Conservation (phyloP, 2,888 invertebrate genomes). For the Cosmorhoe ocellata region DNA sequence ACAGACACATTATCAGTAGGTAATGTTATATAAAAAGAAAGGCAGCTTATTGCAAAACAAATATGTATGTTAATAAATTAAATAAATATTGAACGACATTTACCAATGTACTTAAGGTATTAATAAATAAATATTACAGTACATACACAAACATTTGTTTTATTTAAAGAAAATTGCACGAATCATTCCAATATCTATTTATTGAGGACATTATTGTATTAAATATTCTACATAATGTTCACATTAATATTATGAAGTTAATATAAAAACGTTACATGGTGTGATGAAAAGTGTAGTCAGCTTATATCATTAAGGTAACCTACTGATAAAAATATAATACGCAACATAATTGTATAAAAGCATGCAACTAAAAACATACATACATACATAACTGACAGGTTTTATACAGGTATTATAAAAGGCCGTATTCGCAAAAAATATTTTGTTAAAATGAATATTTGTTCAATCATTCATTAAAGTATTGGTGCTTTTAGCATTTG, state of each 20-base stretch:
- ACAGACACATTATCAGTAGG: conserved; percentile 51
- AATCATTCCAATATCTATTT: neutral
- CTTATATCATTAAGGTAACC: no score
- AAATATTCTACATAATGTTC: neutral
- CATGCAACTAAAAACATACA: no score
- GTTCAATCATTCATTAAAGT: no score
- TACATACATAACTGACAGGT: no score
- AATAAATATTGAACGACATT: conserved; percentile 59
- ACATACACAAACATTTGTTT: conserved; percentile 38
- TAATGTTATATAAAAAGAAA: conserved; percentile 58
- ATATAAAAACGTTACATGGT: no score
- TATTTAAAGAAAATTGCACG: conserved; percentile 35
- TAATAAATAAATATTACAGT: conserved; percentile 65
- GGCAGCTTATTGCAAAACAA: conserved; percentile 68
- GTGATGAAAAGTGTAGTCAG: no score
- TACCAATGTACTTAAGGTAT: conserved; percentile 68
- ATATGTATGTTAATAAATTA: conserved; percentile 45
- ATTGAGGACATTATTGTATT: neutral
- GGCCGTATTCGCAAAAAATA: neutral
- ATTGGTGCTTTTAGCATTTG: no score
- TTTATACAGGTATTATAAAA: neutral
- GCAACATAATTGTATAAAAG: no score
- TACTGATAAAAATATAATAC: no score
- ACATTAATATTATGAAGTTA: no score
- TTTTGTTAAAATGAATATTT: no score